Conservation (phyloP, 2,113 vertebrate genomes). For the human (Homo sapiens) region GRCh38 chr2:19740001-19740500, state of each 20-base stretch:
- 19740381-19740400: background rate
- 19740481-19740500: background rate
- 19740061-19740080: background rate
- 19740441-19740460: background rate
- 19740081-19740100: background rate
- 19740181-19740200: background rate
- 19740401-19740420: background rate
- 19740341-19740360: background rate
- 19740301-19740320: background rate
- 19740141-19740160: background rate
- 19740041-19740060: background rate
- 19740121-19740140: background rate
- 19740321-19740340: background rate
- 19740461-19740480: background rate
- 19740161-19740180: background rate
- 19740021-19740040: background rate
- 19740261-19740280: background rate
- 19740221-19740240: fast-evolving
- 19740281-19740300: background rate
- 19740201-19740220: background rate
- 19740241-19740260: fast-evolving
- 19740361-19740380: background rate
- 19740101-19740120: background rate
- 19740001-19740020: background rate
- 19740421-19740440: background rate